These are phyloP conservation scores for Chloropsis hardwickii DNA, from an alignment of 2,113 vertebrate genomes.

Conservation along the genomic window DNA sequence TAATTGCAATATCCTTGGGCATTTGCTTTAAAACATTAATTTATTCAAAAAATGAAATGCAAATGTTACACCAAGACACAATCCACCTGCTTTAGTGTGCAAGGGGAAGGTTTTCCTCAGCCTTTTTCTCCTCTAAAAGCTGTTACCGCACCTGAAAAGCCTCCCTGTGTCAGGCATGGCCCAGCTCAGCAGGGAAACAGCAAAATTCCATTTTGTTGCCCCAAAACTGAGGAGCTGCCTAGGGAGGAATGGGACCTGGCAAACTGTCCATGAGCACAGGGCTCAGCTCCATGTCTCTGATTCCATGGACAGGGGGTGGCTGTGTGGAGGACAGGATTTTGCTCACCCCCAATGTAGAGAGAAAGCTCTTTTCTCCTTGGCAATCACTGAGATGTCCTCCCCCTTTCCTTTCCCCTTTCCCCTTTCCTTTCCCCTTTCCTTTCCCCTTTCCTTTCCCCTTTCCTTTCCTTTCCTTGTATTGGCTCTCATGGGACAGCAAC, in stretches of 20 bases:
- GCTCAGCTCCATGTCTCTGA: not conserved
- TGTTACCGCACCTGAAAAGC: not conserved
- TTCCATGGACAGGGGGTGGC: accelerated
- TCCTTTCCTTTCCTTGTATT: not conserved
- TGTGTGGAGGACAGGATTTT: not conserved
- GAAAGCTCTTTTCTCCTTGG: not conserved
- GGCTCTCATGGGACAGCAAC: not conserved
- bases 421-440: too few relatives aligned
- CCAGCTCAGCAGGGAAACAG: not conserved
- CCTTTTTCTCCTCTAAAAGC: not conserved
- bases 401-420: too few relatives aligned
- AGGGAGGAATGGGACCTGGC: not conserved
- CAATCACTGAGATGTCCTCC: not conserved
- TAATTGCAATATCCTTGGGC: not conserved
- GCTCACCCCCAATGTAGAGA: not conserved
- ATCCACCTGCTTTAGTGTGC: not conserved
- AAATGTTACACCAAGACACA: not conserved
- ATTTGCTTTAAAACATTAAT: not conserved
- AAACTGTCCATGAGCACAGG: accelerated
- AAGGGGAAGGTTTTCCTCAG: not conserved
- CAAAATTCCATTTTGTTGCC: not conserved
- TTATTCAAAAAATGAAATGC: not conserved
- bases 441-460: too few relatives aligned
- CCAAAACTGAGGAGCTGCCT: not conserved
- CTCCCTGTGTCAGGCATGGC: not conserved